Base-by-base conservation (phyloP, 2,797 vertebrate species). In the Dermochelys coriacea region DNA sequence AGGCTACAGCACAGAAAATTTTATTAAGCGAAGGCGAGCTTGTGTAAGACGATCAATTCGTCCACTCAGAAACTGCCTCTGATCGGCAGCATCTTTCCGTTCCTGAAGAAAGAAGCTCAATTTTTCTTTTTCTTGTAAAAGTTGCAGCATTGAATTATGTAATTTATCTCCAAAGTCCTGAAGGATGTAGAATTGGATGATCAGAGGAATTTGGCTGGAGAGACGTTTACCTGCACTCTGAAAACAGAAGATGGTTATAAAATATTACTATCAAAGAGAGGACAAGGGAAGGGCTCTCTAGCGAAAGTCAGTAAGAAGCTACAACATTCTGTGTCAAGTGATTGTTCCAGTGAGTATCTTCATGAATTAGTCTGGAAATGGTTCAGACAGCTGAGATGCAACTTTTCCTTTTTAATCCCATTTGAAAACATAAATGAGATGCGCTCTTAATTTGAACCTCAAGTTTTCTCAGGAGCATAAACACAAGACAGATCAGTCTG, bases 131-230 rank as follows among this genome's bases (percentile, higher is more conserved):
- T 99, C 97, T 88, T 99, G 99, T 29, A 99, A 74, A 82, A 99
- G 97, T 59, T 98, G 98, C 54, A 99, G 54, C 98, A 99, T 98
- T 84, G 97, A 89, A 34, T 95, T 98, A 91, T 99, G 98, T 75
- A 99, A 94, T 15, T 97, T 86, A 1, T 84, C 11, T 0, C 98
- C 98, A 0, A 96, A 97, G 71, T 98, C 98, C 52, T 98, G 97
- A 51, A 99, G 97, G 77, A 99, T 82, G 93, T 97, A 97, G 95
- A 98, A 99, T 77, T 98, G 98, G 93, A 99, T 98, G 96, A 99
- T 98, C 88, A 99, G 91, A 0, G 99, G 99, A 87, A 99, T 96
- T 96, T 99, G 99, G 91, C 98, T 98, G 52, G 98, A 96, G 80
- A 99, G 97, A 84, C 98, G 98, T 47, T 96, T 96, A 45, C 95